Percentiles rank a stretch among this genome's conserved stretches.
Conservation (phyloP, 1,140 invertebrate species). For the Cryptotermes secundus region DNA sequence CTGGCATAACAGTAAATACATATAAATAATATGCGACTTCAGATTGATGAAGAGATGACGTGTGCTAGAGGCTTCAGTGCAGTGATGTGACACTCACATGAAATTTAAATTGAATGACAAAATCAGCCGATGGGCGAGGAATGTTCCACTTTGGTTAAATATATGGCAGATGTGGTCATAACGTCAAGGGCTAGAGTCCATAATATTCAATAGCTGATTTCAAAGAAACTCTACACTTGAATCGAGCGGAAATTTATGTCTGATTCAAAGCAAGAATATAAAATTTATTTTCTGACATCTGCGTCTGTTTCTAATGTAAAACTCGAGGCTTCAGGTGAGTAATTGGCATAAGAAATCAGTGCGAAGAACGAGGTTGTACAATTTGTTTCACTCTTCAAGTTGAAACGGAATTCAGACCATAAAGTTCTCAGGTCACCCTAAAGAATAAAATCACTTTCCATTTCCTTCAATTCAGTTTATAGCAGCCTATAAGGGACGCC, state of each 20-base stretch:
- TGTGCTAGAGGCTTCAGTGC: too few species aligned
- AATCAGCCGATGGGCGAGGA: too few species aligned
- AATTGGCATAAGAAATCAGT: background rate
- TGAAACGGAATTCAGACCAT: background rate
- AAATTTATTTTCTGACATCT: background rate
- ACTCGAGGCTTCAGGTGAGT: background rate
- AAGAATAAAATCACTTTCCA: conserved; percentile 14
- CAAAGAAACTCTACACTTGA: background rate
- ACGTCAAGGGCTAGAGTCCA: too few species aligned
- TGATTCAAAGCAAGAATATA: background rate
- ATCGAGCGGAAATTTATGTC: background rate
- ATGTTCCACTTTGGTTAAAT: too few species aligned
- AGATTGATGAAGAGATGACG: too few species aligned
- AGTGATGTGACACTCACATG: too few species aligned
- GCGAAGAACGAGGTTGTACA: background rate
- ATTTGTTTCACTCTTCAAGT: background rate
- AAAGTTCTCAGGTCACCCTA: background rate
- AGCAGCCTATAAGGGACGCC: background rate
- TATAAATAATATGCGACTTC: too few species aligned
- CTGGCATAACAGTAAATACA: too few species aligned
- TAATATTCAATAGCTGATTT: too few species aligned
- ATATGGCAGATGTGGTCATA: too few species aligned
- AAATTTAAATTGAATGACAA: too few species aligned
- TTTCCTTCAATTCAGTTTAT: conserved; percentile 18
- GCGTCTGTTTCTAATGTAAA: background rate